A percentile compares a stretch with the other conserved stretches of the same genome.
Evolutionary conservation across 2,888 invertebrate genomes (phyloP).

Genomic region (Trachelus troglodyta): DNA sequence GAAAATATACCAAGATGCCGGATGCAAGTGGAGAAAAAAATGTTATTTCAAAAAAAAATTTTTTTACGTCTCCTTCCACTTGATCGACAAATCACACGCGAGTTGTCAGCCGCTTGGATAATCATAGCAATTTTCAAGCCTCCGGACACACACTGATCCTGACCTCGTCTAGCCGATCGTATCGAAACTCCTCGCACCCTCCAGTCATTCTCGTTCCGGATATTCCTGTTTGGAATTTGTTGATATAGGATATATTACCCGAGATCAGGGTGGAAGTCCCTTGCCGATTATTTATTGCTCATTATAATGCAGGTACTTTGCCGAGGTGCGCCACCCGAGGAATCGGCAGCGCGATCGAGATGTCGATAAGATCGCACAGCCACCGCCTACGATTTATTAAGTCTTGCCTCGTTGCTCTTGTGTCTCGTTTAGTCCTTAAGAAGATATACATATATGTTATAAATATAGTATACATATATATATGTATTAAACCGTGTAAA

Average conservation of each 20-base stretch:
- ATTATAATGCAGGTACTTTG: conserved; percentile 51
- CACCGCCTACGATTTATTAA: conserved; percentile 56
- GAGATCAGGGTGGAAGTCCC: conserved; percentile 36
- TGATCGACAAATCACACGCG: neutral
- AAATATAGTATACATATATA: neutral
- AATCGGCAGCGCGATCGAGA: conserved; percentile 53
- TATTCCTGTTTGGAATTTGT: conserved; percentile 19
- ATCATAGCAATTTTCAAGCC: neutral
- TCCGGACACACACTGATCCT: neutral
- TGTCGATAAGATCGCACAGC: conserved; percentile 46
- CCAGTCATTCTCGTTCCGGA: neutral
- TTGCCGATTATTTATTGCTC: conserved; percentile 57
- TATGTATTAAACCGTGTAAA: neutral
- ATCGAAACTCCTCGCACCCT: conserved; percentile 26
- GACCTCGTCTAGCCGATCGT: conserved; percentile 22
- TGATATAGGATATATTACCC: conserved; percentile 25
- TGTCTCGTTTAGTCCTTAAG: neutral
- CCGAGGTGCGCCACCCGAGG: conserved; percentile 29
- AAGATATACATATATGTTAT: neutral
- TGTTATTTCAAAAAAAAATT: neutral
- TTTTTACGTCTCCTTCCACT: neutral
- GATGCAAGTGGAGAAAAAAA: neutral
- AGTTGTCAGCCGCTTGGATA: neutral
- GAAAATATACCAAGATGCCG: neutral
- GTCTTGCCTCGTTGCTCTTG: conserved; percentile 26